Evolutionary conservation across 2,797 vertebrate species (phyloP).

Genomic region (Acanthornis magna): DNA sequence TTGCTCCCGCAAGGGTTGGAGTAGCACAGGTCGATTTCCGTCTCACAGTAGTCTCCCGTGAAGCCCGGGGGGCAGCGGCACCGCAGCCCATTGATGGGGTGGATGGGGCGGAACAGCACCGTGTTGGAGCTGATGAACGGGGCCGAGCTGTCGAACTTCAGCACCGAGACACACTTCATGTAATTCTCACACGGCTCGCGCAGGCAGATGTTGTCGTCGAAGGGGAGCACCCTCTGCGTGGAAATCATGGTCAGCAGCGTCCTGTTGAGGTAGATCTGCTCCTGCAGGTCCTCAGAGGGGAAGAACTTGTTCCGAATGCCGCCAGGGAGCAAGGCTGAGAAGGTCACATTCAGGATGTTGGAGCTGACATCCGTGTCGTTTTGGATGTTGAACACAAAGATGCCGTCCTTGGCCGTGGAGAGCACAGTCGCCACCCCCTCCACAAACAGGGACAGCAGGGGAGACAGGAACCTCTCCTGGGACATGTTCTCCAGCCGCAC

Average conservation of each 20-base stretch:
- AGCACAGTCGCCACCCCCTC: constrained; percentile 92
- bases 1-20: constrained; percentile 90
- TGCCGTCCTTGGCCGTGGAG: constrained; percentile 86
- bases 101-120: constrained; percentile 95
- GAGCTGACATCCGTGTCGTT: constrained; percentile 93
- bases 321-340: constrained; percentile 90
- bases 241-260: constrained; percentile 89
- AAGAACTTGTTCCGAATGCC: constrained; percentile 84
- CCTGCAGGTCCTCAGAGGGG: constrained; percentile 94
- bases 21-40: constrained; percentile 96
- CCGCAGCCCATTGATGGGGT: constrained; percentile 92
- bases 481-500: constrained; percentile 98
- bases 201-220: constrained; percentile 97
- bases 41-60: constrained; percentile 96
- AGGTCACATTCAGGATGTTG: constrained; percentile 94
- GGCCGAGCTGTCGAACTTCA: constrained; percentile 94
- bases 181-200: constrained; percentile 99
- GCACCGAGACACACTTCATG: constrained; percentile 98
- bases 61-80: constrained; percentile 94
- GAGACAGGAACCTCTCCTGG: constrained; percentile 95
- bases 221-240: constrained; percentile 92
- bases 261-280: constrained; percentile 97
- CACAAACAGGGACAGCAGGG: constrained; percentile 87
- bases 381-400: constrained; percentile 96
- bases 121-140: constrained; percentile 94